Evolutionary conservation across 2,797 vertebrate species (phyloP), one percentile per base, ranked within the genome.

Genomic region (Hydrocynus forskahlii): DNA sequence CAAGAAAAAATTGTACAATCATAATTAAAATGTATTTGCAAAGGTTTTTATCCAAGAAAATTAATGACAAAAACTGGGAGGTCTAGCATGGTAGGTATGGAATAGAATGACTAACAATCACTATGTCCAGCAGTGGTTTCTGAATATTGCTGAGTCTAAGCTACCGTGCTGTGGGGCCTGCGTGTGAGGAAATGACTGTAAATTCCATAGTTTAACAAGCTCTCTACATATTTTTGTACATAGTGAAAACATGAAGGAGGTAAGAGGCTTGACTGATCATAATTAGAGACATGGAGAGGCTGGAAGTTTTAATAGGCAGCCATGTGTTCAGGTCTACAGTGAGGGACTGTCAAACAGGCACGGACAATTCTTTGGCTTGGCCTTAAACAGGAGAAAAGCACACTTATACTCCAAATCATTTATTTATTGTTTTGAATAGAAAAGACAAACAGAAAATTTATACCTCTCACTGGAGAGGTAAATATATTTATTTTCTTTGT

Each of bases 241-340:
- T 23, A 66, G 57, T 76, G 66, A 78, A 86, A 86, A 84, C 84
- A 80, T 57, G 73, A 79, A 75, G 62, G 54, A 82, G 54, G 82
- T 67, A 69, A 81, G 74, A 79, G 74, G 60, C 64, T 23, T 29
- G 68, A 38, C 60, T 83, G 78, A 81, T 66, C 80, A 54, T 83
- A 86, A 67, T 86, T 87, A 80, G 77, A 80, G 83, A 84, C 60
- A 73, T 81, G 69, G 73, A 78, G 48, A 75, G 54, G 62, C 70
- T 60, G 83, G 81, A 75, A 75, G 79, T 77, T 87, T 81, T 84
- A 86, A 83, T 84, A 73, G 75, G 74, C 60, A 80, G 75, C 59
- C 43, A 75, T 87, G 68, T 89, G 88, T 89, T 88, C 91, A 89
- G 93, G 95, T 92, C 93, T 95, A 88, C 91, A 92, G 88, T 93